These are phyloP conservation scores for Anolis apletophallus DNA, from an alignment of 2,797 vertebrate genomes.

Conservation along the genomic window DNA sequence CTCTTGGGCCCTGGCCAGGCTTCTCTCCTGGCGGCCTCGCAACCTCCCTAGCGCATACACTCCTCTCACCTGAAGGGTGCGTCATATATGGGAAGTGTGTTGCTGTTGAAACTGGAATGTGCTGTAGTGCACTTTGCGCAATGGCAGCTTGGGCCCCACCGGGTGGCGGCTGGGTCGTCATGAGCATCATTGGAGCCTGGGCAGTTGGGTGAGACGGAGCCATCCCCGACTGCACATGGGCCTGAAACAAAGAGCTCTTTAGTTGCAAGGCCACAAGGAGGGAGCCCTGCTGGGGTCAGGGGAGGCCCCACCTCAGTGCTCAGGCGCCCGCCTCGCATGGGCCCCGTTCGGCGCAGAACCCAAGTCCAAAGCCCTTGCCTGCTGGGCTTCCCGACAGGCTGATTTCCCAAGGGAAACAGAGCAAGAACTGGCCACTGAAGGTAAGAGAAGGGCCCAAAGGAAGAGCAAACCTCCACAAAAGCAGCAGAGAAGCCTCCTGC, in stretches of 20 bases:
- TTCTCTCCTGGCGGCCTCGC: not conserved
- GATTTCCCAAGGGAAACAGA: not conserved
- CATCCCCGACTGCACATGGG: conserved; percentile 99
- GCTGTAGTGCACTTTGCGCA: conserved; percentile 93
- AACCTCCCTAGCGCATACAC: conserved; percentile 66
- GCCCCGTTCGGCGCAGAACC: not conserved
- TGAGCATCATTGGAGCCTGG: conserved; percentile 98
- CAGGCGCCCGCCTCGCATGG: not conserved
- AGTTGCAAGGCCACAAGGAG: conserved; percentile 68
- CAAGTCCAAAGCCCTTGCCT: not conserved
- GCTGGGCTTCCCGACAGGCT: not conserved
- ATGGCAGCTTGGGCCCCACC: conserved; percentile 93
- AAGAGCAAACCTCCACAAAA: not conserved
- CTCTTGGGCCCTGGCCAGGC: accelerated
- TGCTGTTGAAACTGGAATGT: conserved; percentile 97
- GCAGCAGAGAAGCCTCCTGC: not conserved
- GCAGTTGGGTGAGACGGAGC: conserved; percentile 91
- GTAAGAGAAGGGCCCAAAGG: not conserved
- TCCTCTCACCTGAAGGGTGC: conserved; percentile 93
- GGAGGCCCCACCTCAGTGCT: not conserved
- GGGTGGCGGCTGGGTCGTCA: conserved; percentile 95
- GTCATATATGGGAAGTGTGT: conserved; percentile 99
- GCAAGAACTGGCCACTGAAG: no score
- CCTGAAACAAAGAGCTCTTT: conserved; percentile 87
- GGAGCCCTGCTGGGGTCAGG: conserved; percentile 54